Conservation (phyloP, 2,888 invertebrate genomes). For the Hybos culiciformis region DNA sequence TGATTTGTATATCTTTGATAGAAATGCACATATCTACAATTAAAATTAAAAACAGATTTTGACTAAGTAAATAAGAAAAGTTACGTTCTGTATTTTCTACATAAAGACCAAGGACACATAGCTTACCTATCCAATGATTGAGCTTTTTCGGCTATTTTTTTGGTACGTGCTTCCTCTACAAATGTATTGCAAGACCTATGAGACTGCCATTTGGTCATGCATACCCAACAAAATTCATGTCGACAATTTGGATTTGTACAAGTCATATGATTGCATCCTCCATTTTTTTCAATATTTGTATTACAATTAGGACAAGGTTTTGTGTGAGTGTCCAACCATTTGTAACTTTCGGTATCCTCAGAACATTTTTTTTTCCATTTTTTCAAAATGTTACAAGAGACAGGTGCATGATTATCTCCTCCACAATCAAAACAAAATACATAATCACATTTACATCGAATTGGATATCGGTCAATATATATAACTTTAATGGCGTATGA, state of each 20-base stretch:
- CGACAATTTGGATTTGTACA: conserved; percentile 98
- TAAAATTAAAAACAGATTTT: not conserved
- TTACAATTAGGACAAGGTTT: conserved; percentile 98
- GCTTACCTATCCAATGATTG: conserved; percentile 85
- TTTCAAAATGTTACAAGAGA: conserved; percentile 79
- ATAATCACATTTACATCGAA: conserved; percentile 84
- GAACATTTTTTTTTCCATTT: conserved; percentile 99
- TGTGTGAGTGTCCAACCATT: conserved; percentile 99
- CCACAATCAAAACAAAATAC: conserved; percentile 94
- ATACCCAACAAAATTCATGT: conserved; percentile 99
- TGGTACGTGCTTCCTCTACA: conserved; percentile 92
- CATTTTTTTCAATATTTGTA: conserved; percentile 92
- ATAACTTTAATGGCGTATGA: conserved; percentile 87
- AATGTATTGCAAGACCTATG: conserved; percentile 96
- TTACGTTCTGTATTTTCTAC: no score
- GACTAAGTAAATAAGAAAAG: not conserved
- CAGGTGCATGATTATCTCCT: conserved; percentile 97
- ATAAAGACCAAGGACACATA: no score
- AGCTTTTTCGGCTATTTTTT: conserved; percentile 92
- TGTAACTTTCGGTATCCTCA: conserved; percentile 97
- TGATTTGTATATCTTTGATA: conserved; percentile 99
- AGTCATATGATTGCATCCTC: conserved; percentile 98
- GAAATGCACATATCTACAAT: conserved; percentile 81
- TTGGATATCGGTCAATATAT: conserved; percentile 80
- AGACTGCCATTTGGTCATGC: conserved; percentile 96